Base-by-base conservation (phyloP, 1,140 invertebrate genomes). In the Atta cephalotes region DNA sequence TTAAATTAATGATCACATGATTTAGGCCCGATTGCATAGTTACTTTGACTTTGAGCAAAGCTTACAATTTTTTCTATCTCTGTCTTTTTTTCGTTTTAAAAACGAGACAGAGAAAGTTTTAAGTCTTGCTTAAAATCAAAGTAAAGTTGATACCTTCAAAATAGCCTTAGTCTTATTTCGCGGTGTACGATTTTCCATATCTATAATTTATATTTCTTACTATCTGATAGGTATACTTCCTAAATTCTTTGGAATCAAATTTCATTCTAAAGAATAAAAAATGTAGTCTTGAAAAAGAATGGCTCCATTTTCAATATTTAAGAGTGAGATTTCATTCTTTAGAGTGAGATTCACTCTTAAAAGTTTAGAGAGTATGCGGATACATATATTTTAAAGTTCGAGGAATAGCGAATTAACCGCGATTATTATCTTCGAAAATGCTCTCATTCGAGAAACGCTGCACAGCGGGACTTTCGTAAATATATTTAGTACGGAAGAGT, bases 351-450 rank as follows among this genome's bases (percentile, higher is more conserved):
- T 45, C 10, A 45, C 39, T 45, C 39, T 45, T 45, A 10, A 45
- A 45, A 45, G 39, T 45, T 45, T 45, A 9, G 39, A 45, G 28
- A 6, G 60, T 62, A 28, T 62, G 12, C 21, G 62, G 28, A 60
- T 28, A 62, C 1, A 63, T 39, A 63, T 39, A 68, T 39, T 45
- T 45, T 1, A 0, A 51, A 21, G 6, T 39, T 21, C 5, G 35
- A 16, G 10, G 2, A 53, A 21, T 16, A 12, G 3, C 35, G 18
- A 56, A 60, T 60, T 66, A 74, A 31, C 2, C 28, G 4, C 56
- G 7, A 7, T 49, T 78, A 65, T 49, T 78, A 65, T 45, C 31
- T 65, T 63, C 0, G n/a, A 28, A 78, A 78, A 63, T 28, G 16
- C 5, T 31, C 16, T 78, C n/a, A 6, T 9, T 10, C 53, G 3